Evolutionary conservation across 2,888 invertebrate genomes (phyloP).

Genomic region (Phytoseiulus persimilis): DNA sequence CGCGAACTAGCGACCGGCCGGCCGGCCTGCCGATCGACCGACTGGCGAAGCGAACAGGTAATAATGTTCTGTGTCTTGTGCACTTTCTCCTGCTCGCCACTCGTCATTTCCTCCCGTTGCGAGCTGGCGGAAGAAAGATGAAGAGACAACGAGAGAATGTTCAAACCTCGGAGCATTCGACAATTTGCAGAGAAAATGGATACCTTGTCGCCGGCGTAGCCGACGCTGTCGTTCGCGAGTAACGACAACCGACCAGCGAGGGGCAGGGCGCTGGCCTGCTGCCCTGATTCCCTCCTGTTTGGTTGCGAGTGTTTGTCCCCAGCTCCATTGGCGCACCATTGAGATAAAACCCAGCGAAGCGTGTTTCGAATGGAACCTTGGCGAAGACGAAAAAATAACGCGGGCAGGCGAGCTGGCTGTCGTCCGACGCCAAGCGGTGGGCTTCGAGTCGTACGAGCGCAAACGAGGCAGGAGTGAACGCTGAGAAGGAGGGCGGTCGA

Average conservation of each 20-base stretch:
- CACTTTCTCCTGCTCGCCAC: no score
- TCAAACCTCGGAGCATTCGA: background rate
- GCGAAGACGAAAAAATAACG: background rate
- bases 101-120: no score
- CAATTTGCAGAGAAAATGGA: background rate
- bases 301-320: background rate
- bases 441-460: background rate
- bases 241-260: background rate
- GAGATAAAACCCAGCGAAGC: background rate
- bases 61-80: no score
- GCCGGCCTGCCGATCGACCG: no score
- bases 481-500: background rate
- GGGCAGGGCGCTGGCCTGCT: background rate
- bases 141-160: background rate
- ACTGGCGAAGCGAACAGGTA: no score
- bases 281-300: background rate
- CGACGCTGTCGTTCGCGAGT: background rate
- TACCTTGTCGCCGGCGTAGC: no score
- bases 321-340: background rate
- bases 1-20: no score
- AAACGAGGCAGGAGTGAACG: background rate
- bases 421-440: background rate
- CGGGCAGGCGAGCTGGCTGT: background rate
- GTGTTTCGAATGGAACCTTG: background rate
- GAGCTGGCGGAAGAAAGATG: no score